Percentiles rank a stretch among this genome's conserved stretches.
Evolutionary conservation across 2,797 vertebrate species (phyloP).

Genomic region (Uromys caudimaculatus): DNA sequence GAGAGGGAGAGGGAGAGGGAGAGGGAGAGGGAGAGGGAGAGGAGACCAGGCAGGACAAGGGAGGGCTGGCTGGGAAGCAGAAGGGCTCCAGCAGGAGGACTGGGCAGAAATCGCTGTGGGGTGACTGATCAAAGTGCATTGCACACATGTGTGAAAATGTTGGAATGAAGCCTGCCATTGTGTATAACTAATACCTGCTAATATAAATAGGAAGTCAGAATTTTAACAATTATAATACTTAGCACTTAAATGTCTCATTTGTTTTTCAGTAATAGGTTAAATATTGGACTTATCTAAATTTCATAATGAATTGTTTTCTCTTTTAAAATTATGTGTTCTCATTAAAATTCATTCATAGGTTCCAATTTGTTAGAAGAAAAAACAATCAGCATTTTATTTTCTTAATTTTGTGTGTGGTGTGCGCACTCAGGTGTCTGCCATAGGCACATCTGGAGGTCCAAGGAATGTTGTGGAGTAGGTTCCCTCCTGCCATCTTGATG

Average conservation of each 20-base stretch:
- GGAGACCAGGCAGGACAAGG: background rate
- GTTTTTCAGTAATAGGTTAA: constrained; percentile 44
- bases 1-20: background rate
- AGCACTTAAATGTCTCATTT: constrained; percentile 49
- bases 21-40: background rate
- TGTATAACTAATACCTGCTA: background rate
- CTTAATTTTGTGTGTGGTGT: background rate
- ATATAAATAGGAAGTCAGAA: background rate
- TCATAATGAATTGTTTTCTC: constrained; percentile 31
- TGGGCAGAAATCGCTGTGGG: background rate
- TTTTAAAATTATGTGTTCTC: constrained; percentile 33
- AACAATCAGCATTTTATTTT: background rate
- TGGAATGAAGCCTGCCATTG: background rate
- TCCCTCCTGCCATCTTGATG: background rate
- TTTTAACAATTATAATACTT: constrained; percentile 34
- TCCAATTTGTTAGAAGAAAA: constrained; percentile 52
- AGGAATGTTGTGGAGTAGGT: background rate
- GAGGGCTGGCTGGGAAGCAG: background rate
- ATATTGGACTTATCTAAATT: constrained; percentile 35
- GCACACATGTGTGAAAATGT: background rate
- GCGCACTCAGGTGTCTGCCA: background rate
- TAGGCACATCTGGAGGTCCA: background rate
- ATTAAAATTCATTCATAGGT: constrained; percentile 3
- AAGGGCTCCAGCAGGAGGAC: background rate
- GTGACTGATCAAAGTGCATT: background rate